Evolutionary conservation across 2,888 invertebrate genomes (phyloP).

Genomic region (Julus scandinavius): DNA sequence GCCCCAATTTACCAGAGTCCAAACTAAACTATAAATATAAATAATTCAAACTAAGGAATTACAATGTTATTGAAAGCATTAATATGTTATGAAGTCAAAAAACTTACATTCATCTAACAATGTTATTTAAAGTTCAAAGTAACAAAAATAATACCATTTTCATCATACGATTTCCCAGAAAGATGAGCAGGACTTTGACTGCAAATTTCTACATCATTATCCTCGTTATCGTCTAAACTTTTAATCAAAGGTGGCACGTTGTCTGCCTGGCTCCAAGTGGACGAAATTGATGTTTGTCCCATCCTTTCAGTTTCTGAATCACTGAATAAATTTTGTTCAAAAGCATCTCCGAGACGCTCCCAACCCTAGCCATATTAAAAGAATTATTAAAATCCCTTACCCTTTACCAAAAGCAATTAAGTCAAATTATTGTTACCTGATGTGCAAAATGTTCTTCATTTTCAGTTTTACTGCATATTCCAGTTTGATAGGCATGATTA

Average conservation of each 20-base stretch:
- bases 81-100: too few species aligned
- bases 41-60: too few species aligned
- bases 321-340: not conserved
- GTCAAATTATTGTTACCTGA: not conserved
- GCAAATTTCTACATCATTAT: not conserved
- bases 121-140: too few species aligned
- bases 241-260: not conserved
- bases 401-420: not conserved
- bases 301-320: not conserved
- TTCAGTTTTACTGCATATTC: not conserved
- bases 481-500: not conserved
- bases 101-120: too few species aligned
- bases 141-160: not conserved
- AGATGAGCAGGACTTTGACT: not conserved
- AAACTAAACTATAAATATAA: too few species aligned
- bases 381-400: not conserved
- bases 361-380: not conserved
- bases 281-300: not conserved
- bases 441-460: not conserved
- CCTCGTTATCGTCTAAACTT: not conserved
- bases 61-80: too few species aligned
- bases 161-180: not conserved
- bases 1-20: too few species aligned
- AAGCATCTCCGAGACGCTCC: not conserved
- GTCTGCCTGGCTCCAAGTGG: not conserved